Conservation (phyloP, 2,888 invertebrate species). For the Phengaris alcon region DNA sequence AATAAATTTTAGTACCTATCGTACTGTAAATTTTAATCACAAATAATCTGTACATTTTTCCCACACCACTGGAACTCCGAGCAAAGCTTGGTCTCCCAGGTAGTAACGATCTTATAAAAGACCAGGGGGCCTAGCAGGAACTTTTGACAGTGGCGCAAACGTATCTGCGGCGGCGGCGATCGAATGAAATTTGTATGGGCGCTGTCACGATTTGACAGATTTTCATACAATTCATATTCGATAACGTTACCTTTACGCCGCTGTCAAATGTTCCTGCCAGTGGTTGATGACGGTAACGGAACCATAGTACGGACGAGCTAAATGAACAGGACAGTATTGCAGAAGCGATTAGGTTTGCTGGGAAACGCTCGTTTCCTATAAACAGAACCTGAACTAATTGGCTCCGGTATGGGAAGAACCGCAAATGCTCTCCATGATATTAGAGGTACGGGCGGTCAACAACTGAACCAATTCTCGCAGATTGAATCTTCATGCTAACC, state of each 20-base stretch:
- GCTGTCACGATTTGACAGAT: too few species aligned
- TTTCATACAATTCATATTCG: too few species aligned
- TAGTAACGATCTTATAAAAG: too few species aligned
- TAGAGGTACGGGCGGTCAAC: slow-evolving; percentile 37
- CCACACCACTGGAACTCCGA: too few species aligned
- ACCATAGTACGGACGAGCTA: neutral
- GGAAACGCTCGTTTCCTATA: slow-evolving; percentile 37
- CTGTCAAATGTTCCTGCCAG: neutral
- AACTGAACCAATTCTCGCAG: slow-evolving; percentile 36
- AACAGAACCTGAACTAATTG: slow-evolving; percentile 59
- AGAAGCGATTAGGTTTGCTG: slow-evolving; percentile 38
- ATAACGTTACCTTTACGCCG: too few species aligned
- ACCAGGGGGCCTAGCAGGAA: neutral
- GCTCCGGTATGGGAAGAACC: slow-evolving; percentile 50
- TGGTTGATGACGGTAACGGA: neutral
- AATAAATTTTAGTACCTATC: too few species aligned
- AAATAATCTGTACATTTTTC: too few species aligned
- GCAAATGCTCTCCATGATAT: slow-evolving; percentile 46
- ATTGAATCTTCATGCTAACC: slow-evolving; percentile 31
- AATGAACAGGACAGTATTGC: slow-evolving; percentile 31
- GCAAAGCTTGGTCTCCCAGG: too few species aligned
- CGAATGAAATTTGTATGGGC: too few species aligned
- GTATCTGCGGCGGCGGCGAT: too few species aligned
- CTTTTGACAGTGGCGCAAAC: too few species aligned
- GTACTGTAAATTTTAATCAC: too few species aligned